phyloP scores from a whole-genome alignment of 2,888 invertebrate species.

The Mimachlamys varia region DNA sequence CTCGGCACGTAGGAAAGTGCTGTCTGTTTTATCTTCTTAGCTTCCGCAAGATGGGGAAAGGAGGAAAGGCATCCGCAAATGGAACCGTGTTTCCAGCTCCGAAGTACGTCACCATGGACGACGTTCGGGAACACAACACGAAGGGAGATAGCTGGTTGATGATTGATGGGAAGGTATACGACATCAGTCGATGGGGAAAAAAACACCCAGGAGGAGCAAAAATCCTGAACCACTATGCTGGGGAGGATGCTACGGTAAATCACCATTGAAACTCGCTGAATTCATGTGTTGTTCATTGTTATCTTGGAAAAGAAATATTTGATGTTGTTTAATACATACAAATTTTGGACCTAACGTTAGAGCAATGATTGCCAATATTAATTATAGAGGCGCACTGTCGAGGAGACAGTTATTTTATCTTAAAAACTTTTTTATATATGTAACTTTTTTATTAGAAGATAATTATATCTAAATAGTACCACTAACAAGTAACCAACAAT shows the following conservation, averaged over 20 bases:
- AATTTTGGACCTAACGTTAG: too few relatives aligned
- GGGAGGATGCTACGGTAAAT: conserved; percentile 73
- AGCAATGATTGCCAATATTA: too few relatives aligned
- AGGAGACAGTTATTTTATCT: too few relatives aligned
- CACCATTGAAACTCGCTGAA: too few relatives aligned
- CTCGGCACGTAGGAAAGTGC: background rate
- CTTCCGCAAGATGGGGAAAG: conserved; percentile 49
- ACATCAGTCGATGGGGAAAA: conserved; percentile 76
- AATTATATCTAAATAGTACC: too few relatives aligned
- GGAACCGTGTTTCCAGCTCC: conserved; percentile 42
- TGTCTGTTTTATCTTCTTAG: background rate
- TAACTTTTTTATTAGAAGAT: too few relatives aligned
- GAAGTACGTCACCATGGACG: conserved; percentile 72
- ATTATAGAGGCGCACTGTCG: too few relatives aligned
- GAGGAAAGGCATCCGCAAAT: conserved; percentile 42
- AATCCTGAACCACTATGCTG: conserved; percentile 78
- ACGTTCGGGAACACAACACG: conserved; percentile 72
- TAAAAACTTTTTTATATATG: too few relatives aligned
- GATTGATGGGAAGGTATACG: conserved; percentile 79
- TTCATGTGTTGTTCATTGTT: too few relatives aligned
- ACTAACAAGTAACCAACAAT: too few relatives aligned
- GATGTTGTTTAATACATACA: too few relatives aligned
- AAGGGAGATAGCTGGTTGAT: conserved; percentile 78
- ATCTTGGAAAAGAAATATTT: too few relatives aligned
- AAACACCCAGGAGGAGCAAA: conserved; percentile 80